Evolutionary conservation across 2,888 invertebrate genomes (phyloP).

Genomic region (Myopa testacea): DNA sequence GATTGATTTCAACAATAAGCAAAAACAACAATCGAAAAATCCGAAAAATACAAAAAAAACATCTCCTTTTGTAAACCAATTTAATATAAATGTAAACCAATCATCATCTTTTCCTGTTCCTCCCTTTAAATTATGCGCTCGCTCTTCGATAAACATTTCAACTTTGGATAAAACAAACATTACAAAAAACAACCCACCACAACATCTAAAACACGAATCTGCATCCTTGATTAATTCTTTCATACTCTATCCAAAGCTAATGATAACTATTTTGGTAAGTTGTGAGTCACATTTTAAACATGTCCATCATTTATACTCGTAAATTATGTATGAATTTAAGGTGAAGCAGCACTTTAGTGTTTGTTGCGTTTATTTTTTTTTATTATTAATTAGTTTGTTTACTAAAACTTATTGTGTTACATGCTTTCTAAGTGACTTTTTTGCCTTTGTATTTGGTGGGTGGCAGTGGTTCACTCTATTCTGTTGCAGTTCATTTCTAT

Average conservation of each 20-base stretch:
- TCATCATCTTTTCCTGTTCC: slow-evolving; percentile 47
- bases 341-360: slow-evolving; percentile 19
- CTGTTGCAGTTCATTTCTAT: no score
- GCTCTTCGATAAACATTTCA: slow-evolving; percentile 24
- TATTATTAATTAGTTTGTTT: not conserved
- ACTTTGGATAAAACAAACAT: slow-evolving; percentile 14
- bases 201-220: slow-evolving; percentile 2
- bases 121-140: slow-evolving; percentile 32
- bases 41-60: slow-evolving; percentile 9
- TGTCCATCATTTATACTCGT: slow-evolving; percentile 1
- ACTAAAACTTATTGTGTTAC: no score
- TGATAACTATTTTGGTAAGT: slow-evolving; percentile 99
- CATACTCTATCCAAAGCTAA: slow-evolving; percentile 78
- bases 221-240: not conserved
- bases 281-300: slow-evolving; percentile 41
- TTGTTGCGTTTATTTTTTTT: slow-evolving; percentile 26
- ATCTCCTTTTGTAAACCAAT: slow-evolving; percentile 45
- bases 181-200: slow-evolving; percentile 10
- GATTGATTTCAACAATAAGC: not conserved
- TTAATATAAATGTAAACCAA: slow-evolving; percentile 50
- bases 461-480: no score
- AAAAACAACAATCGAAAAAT: slow-evolving; percentile 23
- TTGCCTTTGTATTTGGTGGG: no score
- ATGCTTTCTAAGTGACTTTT: no score
- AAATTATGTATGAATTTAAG: not conserved